Percentiles rank a stretch among this genome's conserved stretches.
Evolutionary conservation across 1,140 invertebrate species (phyloP).

Genomic region (Drosophila bifasciata): DNA sequence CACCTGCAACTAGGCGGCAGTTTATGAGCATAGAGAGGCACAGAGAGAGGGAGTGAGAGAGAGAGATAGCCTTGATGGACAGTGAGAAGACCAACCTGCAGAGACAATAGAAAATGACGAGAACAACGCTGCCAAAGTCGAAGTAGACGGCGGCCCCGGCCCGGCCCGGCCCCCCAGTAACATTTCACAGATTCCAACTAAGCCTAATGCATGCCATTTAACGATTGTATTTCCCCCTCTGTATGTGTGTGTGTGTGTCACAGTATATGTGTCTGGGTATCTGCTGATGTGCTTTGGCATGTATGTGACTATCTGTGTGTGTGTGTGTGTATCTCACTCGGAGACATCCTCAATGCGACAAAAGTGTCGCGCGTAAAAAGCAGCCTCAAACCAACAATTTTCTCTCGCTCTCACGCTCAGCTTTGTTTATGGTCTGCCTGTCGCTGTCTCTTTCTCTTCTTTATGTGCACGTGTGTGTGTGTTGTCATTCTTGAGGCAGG

Average conservation of each 20-base stretch:
- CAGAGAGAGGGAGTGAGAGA: not conserved
- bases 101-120: not conserved
- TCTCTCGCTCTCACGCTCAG: slow-evolving; percentile 33
- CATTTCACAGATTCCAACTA: slow-evolving; percentile 50
- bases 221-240: slow-evolving; percentile 16
- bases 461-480: slow-evolving; percentile 6
- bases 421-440: slow-evolving; percentile 25
- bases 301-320: slow-evolving; percentile 12
- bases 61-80: not conserved
- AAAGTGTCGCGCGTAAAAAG: slow-evolving; percentile 40
- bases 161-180: too few relatives aligned
- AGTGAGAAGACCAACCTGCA: not conserved
- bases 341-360: slow-evolving; percentile 25
- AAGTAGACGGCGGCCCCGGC: not conserved
- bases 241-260: slow-evolving; percentile 2
- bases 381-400: slow-evolving; percentile 22
- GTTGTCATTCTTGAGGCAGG: slow-evolving; percentile 5
- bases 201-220: slow-evolving; percentile 58
- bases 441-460: not conserved
- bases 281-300: slow-evolving; percentile 11
- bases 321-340: slow-evolving; percentile 19
- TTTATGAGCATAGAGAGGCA: slow-evolving; percentile 14
- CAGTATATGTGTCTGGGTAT: slow-evolving; percentile 19
- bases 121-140: not conserved
- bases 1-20: slow-evolving; percentile 36